Base-by-base conservation (phyloP, 2,113 vertebrate genomes). In the Fulmarus glacialis region DNA sequence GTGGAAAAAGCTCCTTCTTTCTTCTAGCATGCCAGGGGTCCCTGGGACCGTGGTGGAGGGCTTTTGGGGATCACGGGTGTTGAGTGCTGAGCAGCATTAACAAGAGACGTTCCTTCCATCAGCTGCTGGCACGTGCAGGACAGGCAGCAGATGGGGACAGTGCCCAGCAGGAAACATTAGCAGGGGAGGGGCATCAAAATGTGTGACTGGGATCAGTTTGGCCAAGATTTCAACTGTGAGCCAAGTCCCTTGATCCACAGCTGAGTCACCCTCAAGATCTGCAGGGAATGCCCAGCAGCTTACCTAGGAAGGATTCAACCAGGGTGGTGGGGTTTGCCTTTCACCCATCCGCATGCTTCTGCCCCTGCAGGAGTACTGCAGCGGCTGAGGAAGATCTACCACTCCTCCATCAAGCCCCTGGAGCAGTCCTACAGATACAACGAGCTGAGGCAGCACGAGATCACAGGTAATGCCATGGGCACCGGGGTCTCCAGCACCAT, bases 381-480 rank as follows among this genome's bases (percentile, higher is more conserved):
- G 98, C 98, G 98, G 87, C 98, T 99, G 89, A 98, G 99, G 72
- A 99, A 99, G 97, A 99, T 99, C 97, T 99, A 99, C 97, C 99
- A 99, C 90, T 96, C 98, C 2, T 98, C 99, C 97, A 99, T 99
- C 98, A 99, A 98, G 97, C 99, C 99, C 45, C 98, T 99, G 99
- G 99, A 99, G 87, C 99, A 99, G 97, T 99, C 99, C 80, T 99
- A 99, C 98, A 99, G 99, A 97, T 99, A 99, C 98, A 99, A 99
- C 0, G 99, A 99, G 96, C 98, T 99, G 94, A 98, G 99, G 94
- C 99, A 99, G 97, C 99, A 99, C 0, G 99, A 99, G 97, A 99
- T 99, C 98, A 99, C 99, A 99, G 99, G 99, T 99, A 99, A 79
- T 26, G 23, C 60, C 55, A 50, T 0, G 2, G 60, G 45, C 75